Evolutionary conservation across 2,113 vertebrate species (phyloP), one percentile per base, ranked within the genome.

Genomic region (Argyrosomus japonicus): DNA sequence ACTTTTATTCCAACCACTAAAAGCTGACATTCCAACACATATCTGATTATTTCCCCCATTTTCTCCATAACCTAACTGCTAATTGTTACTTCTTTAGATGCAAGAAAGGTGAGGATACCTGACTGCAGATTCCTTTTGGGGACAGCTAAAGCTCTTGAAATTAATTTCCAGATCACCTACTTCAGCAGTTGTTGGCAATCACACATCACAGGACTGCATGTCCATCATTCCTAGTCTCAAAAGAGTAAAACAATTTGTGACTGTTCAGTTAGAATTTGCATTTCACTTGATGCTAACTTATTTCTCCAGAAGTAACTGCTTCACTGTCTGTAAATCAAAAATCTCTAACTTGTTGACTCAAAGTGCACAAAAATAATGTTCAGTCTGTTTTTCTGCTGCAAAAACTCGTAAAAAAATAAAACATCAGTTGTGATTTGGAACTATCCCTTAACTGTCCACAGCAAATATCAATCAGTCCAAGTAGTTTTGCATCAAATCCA

Each of bases 401-500:
- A 21, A 47, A 12, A 40, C 23, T 8, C 2, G 48, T 50, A 19
- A 58, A n/a, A 47, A 69, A 43, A 61, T 7, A 4, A 1, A 36
- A 12, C n/a, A 27, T 25, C 4, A 27, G 40, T 13, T 68, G 45
- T 65, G 64, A 75, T 36, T 68, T 50, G 18, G n/a, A 19, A 45
- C 75, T 58, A 64, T 58, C 58, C 23, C 40, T 17, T 61, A 3
- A 57, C 29, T 54, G 53, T 79, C 57, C 68, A 40, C 40, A n/a
- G 17, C 67, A 50, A 70, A 60, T 60, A 68, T 62, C n/a, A 3
- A 54, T 73, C 75, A 72, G 57, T 81, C 75, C 36, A 17, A 53
- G 60, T 63, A 58, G 77, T 77, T 87, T 64, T 70, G 73, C 76
- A 78, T 83, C 81, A 75, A 36, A 75, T 21, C 78, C 48, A 79